Base-by-base conservation (phyloP, 1,140 invertebrate genomes). In the Battus philenor region DNA sequence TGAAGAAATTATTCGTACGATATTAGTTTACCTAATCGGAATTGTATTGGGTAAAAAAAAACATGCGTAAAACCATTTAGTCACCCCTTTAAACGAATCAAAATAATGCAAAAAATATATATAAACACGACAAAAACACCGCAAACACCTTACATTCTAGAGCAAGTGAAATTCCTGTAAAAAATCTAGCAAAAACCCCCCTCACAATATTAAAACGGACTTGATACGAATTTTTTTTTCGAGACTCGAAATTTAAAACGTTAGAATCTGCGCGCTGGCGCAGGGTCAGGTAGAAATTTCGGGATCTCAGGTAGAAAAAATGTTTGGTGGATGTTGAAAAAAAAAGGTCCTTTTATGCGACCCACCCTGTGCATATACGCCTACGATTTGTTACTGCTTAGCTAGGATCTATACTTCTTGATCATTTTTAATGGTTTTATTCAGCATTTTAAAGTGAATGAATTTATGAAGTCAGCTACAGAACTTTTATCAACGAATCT, bases 251-350 rank as follows among this genome's bases (percentile, higher is more conserved):
- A n/a, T n/a, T n/a, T 59, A 64, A 69, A 65, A 62, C 59, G 61
- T 61, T 64, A 56, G 66, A 74, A 61, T 76, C 74, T 80, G 73
- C 74, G 76, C 70, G 44, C 11, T 57, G 50, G 62, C 65, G 55
- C 47, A 45, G 31, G 31, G 45, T 46, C 76, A 77, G 73, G 73
- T 77, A 80, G 62, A 67, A 55, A 44, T 50, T 70, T 58, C 38
- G 64, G 68, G 72, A 67, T 75, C 59, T 69, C 76, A 80, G 76
- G 76, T 80, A 80, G 71, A 80, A 77, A 80, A 79, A 80, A 80
- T 68, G 53, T 65, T 66, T 65, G 59, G 54, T 64, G 63, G 55
- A 56, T 69, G 58, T 59, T 43, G 29, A 41, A 68, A 76, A 79
- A 79, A 79, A 80, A 78, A 70, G 64, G 69, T 62, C 59, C 61